Evolutionary conservation across 2,888 invertebrate genomes (phyloP), one percentile per base, ranked within the genome.

Genomic region (Cosmia trapezina): DNA sequence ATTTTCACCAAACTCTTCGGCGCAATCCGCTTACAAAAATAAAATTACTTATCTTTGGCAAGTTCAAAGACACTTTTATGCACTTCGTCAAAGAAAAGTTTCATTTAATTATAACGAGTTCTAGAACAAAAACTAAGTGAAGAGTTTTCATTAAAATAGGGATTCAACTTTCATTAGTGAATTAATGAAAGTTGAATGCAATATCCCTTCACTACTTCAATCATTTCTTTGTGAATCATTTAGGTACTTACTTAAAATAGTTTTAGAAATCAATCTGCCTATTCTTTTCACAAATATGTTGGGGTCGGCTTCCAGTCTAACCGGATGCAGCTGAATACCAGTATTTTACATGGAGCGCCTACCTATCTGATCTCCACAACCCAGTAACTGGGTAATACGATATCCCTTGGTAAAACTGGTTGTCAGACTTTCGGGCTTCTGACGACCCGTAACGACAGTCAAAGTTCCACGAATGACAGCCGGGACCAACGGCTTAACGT

Each of bases 11-110:
- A 43, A 47, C 14, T 62, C 33, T 51, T 33, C 19, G 14, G 19
- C 11, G 12, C 47, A 72, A 41, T 28, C 54, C 17, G 9, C 28
- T 19, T n/a, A 41, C 19, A 49, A 70, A 64, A 59, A 12, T 53
- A 57, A 47, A 68, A 76, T 63, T 14, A 68, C 14, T 70, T 70
- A 41, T 17, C 60, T 64, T 64, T 33, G 12, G 59, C 19, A 68
- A 73, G 73, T 76, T 76, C 76, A 73, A 70, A 54, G 70, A 68
- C 64, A 61, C 49, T 56, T 73, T 61, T 56, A 73, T 80, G 43
- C 62, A 70, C 43, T 73, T 68, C 9, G 19, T 65, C 19, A 61
- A 54, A 19, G 37, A 53, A 72, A 69, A 60, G 54, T 63, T 61
- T 66, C 4, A 71, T 68, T 57, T 3, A 56, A 66, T 79, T 49